A percentile compares a stretch with the other conserved stretches of the same genome.
phyloP scores from a whole-genome alignment of 2,888 invertebrate species.

The Drosophila subquinaria region DNA sequence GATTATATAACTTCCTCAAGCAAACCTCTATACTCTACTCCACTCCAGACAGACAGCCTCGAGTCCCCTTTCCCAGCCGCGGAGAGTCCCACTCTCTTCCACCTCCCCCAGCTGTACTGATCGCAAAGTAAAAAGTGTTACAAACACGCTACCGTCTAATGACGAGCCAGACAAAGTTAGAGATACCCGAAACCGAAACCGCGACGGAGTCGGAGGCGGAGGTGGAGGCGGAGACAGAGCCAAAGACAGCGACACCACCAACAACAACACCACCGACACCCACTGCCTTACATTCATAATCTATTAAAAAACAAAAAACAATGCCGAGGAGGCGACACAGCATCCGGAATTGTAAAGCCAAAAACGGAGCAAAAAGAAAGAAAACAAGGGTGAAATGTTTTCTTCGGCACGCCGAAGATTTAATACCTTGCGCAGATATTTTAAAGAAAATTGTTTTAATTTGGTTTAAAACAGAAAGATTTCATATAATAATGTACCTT shows the following conservation, averaged over 20 bases:
- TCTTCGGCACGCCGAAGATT: background rate
- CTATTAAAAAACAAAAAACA: slow-evolving; percentile 60
- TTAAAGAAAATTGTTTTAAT: too few species aligned
- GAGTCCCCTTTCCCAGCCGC: slow-evolving; percentile 36
- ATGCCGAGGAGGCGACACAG: slow-evolving; percentile 49
- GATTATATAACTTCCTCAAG: slow-evolving; percentile 79
- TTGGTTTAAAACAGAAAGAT: too few species aligned
- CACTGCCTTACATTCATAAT: slow-evolving; percentile 79
- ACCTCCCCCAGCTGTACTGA: background rate
- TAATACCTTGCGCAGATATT: slow-evolving; percentile 20
- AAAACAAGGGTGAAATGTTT: slow-evolving; percentile 3
- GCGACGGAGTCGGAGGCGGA: slow-evolving; percentile 5
- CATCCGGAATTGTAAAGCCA: slow-evolving; percentile 74
- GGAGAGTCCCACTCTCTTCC: slow-evolving; percentile 3
- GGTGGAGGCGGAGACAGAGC: slow-evolving; percentile 6
- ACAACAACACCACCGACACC: slow-evolving; percentile 52
- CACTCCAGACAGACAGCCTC: slow-evolving; percentile 36
- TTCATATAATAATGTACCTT: too few species aligned
- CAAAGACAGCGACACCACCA: slow-evolving; percentile 42
- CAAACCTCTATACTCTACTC: slow-evolving; percentile 21
- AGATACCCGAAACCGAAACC: slow-evolving; percentile 24
- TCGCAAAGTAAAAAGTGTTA: slow-evolving; percentile 66
- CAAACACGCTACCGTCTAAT: slow-evolving; percentile 74
- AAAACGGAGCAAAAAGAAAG: slow-evolving; percentile 40
- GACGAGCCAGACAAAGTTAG: slow-evolving; percentile 34